Evolutionary conservation across 1,140 invertebrate species (phyloP).

Genomic region (Dryas iulia): DNA sequence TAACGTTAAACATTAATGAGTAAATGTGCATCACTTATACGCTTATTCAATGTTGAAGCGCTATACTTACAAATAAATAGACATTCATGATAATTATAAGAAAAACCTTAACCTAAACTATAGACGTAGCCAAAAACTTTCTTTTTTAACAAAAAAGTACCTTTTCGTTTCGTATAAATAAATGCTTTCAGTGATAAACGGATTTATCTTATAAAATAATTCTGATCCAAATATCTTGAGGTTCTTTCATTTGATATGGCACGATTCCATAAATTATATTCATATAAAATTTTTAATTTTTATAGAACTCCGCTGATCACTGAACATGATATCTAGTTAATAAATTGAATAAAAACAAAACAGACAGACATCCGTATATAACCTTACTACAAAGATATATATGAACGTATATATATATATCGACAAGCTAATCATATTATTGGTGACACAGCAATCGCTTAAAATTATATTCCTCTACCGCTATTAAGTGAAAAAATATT

Average conservation of each 20-base stretch:
- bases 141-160: slow-evolving; percentile 41
- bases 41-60: slow-evolving; percentile 66
- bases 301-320: slow-evolving; percentile 60
- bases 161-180: slow-evolving; percentile 36
- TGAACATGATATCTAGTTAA: slow-evolving; percentile 39
- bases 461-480: slow-evolving; percentile 67
- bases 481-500: slow-evolving; percentile 55
- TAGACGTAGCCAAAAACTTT: slow-evolving; percentile 51
- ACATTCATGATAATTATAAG: slow-evolving; percentile 72
- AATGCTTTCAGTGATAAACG: slow-evolving; percentile 61
- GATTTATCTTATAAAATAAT: slow-evolving; percentile 40
- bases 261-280: slow-evolving; percentile 60
- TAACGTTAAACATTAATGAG: slow-evolving; percentile 71
- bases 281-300: slow-evolving; percentile 34
- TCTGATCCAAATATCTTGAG: slow-evolving; percentile 45
- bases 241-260: slow-evolving; percentile 71
- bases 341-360: slow-evolving; percentile 52
- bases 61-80: slow-evolving; percentile 76
- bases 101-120: slow-evolving; percentile 71
- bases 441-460: slow-evolving; percentile 79
- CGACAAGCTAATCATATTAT: slow-evolving; percentile 76
- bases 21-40: slow-evolving; percentile 75
- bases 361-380: slow-evolving; percentile 40
- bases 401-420: slow-evolving; percentile 43
- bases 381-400: slow-evolving; percentile 54